Base-by-base conservation (phyloP, 2,888 invertebrate genomes). In the Urechis unicinctus region DNA sequence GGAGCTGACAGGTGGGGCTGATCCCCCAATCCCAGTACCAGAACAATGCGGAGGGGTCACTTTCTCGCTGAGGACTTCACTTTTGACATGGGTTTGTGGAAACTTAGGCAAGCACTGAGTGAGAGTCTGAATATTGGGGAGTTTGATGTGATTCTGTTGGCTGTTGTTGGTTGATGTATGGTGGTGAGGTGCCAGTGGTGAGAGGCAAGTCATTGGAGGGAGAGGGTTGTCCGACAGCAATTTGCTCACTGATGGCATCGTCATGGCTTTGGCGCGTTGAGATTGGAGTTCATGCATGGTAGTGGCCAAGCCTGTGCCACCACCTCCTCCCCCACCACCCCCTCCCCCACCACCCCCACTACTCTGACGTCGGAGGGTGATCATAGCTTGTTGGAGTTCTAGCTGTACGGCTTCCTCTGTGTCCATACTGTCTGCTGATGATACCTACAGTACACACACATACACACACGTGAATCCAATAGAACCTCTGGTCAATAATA, bases 41-140 rank as follows among this genome's bases (percentile, higher is more conserved):
- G 21, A 2, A 9, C 29, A 25, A 6, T 29, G 25, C 3, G 48
- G 13, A 48, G 30, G 48, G n/a, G 48, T 17, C 6, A 24, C 21
- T 28, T 17, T 48, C 30, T 28, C 29, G 28, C 2, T 9, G 21
- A 28, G 3, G 29, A 13, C 29, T 17, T 25, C 36, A 5, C 21
- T 50, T 36, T 5, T 56, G 17, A 46, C 53, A 17, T 28, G 24
- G n/a, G n/a, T n/a, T n/a, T n/a, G n/a, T 9, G 55, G 57, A 22
- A 52, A 41, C 43, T 56, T 53, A 1, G 60, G 55, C 47, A 60
- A 52, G 31, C 56, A 56, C 48, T 53, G 47, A 3, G 60, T 53
- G 3, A 60, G 41, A 4, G 59, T 59, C 44, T 59, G 59, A 29
- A 59, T 59, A 52, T 59, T 58, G 21, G 59, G 59, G 29, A 59